Evolutionary conservation across 2,797 vertebrate genomes (phyloP).

Genomic region (Coendou prehensilis): DNA sequence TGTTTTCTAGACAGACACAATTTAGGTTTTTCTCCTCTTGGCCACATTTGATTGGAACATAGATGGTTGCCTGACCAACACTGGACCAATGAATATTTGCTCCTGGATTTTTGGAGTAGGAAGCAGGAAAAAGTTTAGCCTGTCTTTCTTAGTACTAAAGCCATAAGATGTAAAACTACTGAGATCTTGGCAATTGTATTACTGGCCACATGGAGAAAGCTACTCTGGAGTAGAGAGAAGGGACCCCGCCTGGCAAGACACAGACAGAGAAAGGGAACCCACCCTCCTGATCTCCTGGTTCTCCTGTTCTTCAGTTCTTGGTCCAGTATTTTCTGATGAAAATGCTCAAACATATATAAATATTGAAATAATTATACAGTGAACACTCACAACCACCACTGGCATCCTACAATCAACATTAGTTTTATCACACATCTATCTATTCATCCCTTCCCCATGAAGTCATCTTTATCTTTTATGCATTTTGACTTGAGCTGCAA

Average conservation of each 20-base stretch:
- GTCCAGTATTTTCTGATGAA: conserved; percentile 17
- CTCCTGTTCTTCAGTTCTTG: not conserved
- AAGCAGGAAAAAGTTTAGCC: not conserved
- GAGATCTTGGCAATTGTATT: not conserved
- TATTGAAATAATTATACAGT: not conserved
- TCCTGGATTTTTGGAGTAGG: not conserved
- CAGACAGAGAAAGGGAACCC: not conserved
- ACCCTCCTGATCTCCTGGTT: not conserved
- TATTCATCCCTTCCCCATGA: not conserved
- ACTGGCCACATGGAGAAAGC: not conserved
- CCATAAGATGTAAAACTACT: not conserved
- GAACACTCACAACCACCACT: not conserved
- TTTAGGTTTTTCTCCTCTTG: not conserved
- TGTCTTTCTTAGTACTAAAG: not conserved
- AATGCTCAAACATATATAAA: not conserved
- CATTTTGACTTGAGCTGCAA: not conserved
- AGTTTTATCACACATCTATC: not conserved
- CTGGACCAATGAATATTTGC: not conserved
- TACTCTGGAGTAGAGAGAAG: not conserved
- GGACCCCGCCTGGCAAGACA: not conserved
- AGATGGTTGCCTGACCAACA: not conserved
- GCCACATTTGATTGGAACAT: not conserved
- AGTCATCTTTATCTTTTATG: conserved; percentile 14
- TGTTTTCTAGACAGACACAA: not conserved
- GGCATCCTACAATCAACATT: not conserved